phyloP scores from a whole-genome alignment of 2,888 invertebrate species.

The Myopa tessellatipennis region DNA sequence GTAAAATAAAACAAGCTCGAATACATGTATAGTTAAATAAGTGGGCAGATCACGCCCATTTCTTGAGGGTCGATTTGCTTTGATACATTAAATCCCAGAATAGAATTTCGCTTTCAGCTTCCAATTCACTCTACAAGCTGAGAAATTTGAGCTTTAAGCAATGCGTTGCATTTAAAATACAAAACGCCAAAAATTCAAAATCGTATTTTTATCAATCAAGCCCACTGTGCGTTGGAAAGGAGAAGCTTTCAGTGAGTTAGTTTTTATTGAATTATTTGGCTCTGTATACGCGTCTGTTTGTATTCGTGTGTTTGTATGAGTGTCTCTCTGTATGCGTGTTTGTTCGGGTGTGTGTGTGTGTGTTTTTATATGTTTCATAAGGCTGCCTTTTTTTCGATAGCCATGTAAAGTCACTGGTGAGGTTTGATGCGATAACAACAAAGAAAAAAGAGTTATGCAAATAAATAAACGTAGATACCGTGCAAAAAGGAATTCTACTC shows the following conservation, averaged over 20 bases:
- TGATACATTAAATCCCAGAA: no score
- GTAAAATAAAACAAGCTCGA: no score
- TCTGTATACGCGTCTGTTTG: not conserved
- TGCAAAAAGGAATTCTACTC: not conserved
- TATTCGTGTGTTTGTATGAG: not conserved
- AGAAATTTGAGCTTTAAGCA: no score
- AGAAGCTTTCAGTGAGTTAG: slow-evolving; percentile 20
- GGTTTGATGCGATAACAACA: slow-evolving; percentile 1
- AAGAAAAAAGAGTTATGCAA: slow-evolving; percentile 9
- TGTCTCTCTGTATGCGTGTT: not conserved
- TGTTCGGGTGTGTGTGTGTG: not conserved
- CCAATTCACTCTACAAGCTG: no score
- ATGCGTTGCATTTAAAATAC: not conserved
- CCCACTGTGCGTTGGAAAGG: slow-evolving; percentile 1
- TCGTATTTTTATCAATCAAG: not conserved
- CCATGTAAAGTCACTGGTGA: slow-evolving; percentile 9
- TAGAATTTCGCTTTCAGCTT: no score
- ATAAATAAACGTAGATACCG: slow-evolving; percentile 1
- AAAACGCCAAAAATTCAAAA: not conserved
- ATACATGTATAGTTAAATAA: no score
- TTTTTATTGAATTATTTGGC: not conserved
- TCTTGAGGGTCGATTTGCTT: no score
- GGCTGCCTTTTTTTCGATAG: not conserved
- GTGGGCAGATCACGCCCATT: no score
- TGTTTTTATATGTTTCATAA: not conserved